A percentile compares a stretch with the other conserved stretches of the same genome.
phyloP scores from a whole-genome alignment of 2,113 vertebrate species.

The Hippocampus mohnikei region DNA sequence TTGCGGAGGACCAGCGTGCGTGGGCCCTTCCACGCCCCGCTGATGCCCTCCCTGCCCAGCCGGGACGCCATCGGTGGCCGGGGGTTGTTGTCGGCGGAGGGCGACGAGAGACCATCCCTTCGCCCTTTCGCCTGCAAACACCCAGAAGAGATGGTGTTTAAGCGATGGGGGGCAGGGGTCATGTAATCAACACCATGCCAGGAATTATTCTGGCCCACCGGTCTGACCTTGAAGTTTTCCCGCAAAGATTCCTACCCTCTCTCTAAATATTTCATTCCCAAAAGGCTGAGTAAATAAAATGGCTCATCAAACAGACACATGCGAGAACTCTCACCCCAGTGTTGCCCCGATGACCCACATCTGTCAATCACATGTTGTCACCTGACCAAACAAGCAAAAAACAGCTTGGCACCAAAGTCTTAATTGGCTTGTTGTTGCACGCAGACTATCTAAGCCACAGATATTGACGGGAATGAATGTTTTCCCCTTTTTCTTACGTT shows the following conservation, averaged over 20 bases:
- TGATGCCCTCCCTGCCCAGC: slow-evolving; percentile 70
- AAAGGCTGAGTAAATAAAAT: slow-evolving; percentile 36
- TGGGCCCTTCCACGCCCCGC: slow-evolving; percentile 83
- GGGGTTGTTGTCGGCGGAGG: slow-evolving; percentile 75
- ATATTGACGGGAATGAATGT: background rate
- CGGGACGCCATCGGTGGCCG: slow-evolving; percentile 74
- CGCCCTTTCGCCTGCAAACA: slow-evolving; percentile 74
- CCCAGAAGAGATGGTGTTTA: slow-evolving; percentile 10
- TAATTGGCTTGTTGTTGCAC: background rate
- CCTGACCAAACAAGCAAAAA: slow-evolving; percentile 67
- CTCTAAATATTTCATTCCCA: slow-evolving; percentile 45
- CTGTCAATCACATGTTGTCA: slow-evolving; percentile 67
- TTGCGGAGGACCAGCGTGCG: slow-evolving; percentile 86
- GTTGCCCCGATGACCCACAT: slow-evolving; percentile 51
- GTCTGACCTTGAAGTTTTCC: slow-evolving; percentile 25
- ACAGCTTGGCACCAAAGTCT: background rate
- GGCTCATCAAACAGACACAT: slow-evolving; percentile 52
- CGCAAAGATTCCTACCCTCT: slow-evolving; percentile 32
- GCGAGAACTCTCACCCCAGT: slow-evolving; percentile 59
- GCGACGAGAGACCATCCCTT: slow-evolving; percentile 81
- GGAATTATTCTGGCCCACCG: background rate
- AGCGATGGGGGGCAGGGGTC: background rate
- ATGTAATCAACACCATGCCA: background rate
- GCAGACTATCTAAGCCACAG: background rate
- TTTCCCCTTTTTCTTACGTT: too few relatives aligned